Conservation (phyloP, 2,113 vertebrate genomes). For the Cathartes aura region DNA sequence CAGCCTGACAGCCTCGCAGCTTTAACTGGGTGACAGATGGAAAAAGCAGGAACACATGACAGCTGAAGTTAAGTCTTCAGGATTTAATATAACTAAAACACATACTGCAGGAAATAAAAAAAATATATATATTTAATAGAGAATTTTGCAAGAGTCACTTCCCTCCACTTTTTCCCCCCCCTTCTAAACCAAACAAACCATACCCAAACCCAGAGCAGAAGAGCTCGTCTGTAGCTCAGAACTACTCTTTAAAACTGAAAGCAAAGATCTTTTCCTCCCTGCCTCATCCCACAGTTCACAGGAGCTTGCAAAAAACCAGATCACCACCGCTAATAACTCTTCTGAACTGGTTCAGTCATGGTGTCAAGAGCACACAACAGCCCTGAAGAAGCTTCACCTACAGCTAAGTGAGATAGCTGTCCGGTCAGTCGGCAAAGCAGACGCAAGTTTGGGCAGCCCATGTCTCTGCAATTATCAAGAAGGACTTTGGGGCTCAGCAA, state of each 20-base stretch:
- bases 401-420: accelerated
- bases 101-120: background rate
- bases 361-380: background rate
- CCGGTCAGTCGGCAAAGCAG: accelerated
- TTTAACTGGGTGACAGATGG: background rate
- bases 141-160: background rate
- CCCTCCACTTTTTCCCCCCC: accelerated
- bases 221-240: background rate
- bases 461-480: background rate
- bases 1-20: background rate
- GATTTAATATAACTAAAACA: background rate
- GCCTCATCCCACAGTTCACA: background rate
- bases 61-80: background rate
- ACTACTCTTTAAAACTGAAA: background rate
- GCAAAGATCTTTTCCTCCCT: background rate
- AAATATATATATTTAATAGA: background rate
- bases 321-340: background rate
- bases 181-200: background rate
- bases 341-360: background rate
- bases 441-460: background rate
- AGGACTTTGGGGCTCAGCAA: background rate
- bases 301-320: background rate
- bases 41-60: background rate
- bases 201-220: background rate
- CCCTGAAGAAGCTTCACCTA: background rate